These are phyloP conservation scores for Callyntrura sp. DNA, from an alignment of 2,888 invertebrate genomes.

Conservation along the genomic window DNA sequence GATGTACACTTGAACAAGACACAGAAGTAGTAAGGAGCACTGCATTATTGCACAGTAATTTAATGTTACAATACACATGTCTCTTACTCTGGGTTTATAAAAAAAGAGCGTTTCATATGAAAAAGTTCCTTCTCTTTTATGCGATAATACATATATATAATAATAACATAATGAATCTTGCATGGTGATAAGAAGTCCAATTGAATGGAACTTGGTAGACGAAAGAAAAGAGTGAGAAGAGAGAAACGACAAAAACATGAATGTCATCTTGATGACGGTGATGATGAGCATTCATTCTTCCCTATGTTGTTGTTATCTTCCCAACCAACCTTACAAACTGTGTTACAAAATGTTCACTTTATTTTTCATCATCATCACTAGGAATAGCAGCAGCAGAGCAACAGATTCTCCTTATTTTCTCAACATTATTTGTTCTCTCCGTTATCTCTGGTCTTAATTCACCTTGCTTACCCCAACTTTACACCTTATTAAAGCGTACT, in stretches of 20 bases:
- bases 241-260: slow-evolving; percentile 37
- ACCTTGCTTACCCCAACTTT: slow-evolving; percentile 72
- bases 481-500: slow-evolving; percentile 76
- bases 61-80: not conserved
- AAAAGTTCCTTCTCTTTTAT: no score
- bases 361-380: slow-evolving; percentile 37
- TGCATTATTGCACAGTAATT: not conserved
- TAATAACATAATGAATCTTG: slow-evolving; percentile 24
- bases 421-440: slow-evolving; percentile 47
- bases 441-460: slow-evolving; percentile 65
- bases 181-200: slow-evolving; percentile 52
- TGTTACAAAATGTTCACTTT: slow-evolving; percentile 51
- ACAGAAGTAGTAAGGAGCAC: not conserved
- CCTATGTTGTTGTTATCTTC: slow-evolving; percentile 5
- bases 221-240: no score
- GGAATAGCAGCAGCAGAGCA: no score
- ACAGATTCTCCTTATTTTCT: not conserved
- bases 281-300: slow-evolving; percentile 43
- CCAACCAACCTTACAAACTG: not conserved
- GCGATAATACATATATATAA: no score
- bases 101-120: not conserved
- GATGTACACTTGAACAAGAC: no score
- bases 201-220: slow-evolving; percentile 71
- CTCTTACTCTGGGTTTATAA: not conserved
- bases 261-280: slow-evolving; percentile 51